phyloP scores from a whole-genome alignment of 2,113 vertebrate species.

The Indri indri region DNA sequence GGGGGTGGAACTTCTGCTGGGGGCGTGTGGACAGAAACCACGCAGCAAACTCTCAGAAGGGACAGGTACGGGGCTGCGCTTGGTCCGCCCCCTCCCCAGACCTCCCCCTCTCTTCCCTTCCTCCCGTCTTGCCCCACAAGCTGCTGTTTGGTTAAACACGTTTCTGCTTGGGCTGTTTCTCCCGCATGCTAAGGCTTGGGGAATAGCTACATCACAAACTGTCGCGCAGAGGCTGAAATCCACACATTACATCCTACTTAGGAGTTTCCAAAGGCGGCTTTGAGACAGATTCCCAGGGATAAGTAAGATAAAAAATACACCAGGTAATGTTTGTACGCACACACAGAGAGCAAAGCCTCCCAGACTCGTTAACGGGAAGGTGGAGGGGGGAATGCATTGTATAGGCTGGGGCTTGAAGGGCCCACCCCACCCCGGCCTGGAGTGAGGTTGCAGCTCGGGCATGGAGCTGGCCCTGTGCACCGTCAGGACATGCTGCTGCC shows the following conservation, averaged over 20 bases:
- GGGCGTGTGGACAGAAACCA: background rate
- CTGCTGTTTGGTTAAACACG: conserved; percentile 43
- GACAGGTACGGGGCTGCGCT: background rate
- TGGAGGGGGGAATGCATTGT: conserved; percentile 62
- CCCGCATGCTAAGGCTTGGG: background rate
- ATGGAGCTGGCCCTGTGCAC: background rate
- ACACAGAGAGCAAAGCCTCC: conserved; percentile 49
- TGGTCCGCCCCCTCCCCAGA: no score
- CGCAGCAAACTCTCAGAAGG: background rate
- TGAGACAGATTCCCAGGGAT: conserved; percentile 85
- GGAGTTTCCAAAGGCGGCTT: conserved; percentile 84
- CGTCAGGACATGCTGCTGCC: background rate
- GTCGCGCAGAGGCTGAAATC: conserved; percentile 78
- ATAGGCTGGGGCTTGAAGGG: conserved; percentile 51
- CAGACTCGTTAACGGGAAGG: conserved; percentile 30
- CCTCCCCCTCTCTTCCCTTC: background rate
- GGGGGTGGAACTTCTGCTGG: background rate
- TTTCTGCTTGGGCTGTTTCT: conserved; percentile 23
- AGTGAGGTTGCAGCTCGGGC: no score
- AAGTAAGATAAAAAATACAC: conserved; percentile 79
- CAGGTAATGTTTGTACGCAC: conserved; percentile 78
- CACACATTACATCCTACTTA: conserved; percentile 83
- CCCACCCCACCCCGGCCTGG: background rate
- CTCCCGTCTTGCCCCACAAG: background rate
- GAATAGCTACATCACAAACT: conserved; percentile 70